Evolutionary conservation across 1,140 invertebrate genomes (phyloP).

Genomic region (Rhagoletis zephyria): DNA sequence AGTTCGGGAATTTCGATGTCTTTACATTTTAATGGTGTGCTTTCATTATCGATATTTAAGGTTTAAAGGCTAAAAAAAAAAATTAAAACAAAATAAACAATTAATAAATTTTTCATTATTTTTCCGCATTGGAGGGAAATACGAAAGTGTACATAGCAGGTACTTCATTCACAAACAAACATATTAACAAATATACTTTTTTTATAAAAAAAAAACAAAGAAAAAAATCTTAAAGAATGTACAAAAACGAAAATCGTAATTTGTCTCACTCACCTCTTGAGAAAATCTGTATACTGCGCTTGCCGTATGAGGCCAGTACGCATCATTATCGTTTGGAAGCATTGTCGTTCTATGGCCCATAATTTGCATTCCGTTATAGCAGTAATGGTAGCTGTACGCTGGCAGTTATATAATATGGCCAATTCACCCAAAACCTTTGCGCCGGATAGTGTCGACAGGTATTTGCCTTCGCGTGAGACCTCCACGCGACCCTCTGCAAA

Average conservation of each 20-base stretch:
- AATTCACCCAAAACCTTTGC: constrained; percentile 98
- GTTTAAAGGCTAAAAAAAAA: too few relatives aligned
- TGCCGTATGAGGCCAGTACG: constrained; percentile 95
- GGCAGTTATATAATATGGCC: constrained; percentile 99
- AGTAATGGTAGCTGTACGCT: constrained; percentile 98
- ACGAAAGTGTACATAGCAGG: too few relatives aligned
- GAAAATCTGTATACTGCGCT: constrained; percentile 97
- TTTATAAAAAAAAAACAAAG: not conserved
- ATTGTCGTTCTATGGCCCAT: constrained; percentile 98
- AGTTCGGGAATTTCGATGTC: too few relatives aligned
- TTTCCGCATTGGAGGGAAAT: too few relatives aligned
- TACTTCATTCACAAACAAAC: too few relatives aligned
- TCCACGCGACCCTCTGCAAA: constrained; percentile 95
- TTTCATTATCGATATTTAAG: too few relatives aligned
- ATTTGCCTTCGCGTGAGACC: constrained; percentile 95
- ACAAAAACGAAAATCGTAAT: too few relatives aligned
- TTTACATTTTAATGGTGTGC: too few relatives aligned
- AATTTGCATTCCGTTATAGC: constrained; percentile 95
- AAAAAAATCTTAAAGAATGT: not conserved
- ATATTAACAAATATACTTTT: not conserved
- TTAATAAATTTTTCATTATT: too few relatives aligned
- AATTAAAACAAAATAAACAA: too few relatives aligned
- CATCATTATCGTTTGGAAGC: constrained; percentile 99
- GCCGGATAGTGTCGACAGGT: constrained; percentile 92
- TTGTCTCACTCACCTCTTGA: constrained; percentile 86